phyloP scores from a whole-genome alignment of 2,113 vertebrate species.

The Brachypodius melanocephalos region DNA sequence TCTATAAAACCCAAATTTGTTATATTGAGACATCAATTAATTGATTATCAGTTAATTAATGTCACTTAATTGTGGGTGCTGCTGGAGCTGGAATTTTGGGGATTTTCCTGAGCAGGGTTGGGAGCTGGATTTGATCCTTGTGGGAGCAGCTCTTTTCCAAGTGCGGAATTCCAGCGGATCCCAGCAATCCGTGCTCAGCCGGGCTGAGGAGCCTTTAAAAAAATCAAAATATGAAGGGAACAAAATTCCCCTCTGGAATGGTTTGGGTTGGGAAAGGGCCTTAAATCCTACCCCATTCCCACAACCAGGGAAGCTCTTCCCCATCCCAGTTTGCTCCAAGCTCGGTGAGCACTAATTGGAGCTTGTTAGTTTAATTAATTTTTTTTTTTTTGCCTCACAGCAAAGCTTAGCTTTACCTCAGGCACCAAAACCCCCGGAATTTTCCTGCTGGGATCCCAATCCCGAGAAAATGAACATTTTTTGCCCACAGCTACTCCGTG shows the following conservation, averaged over 20 bases:
- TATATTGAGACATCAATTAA: no score
- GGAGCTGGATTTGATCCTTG: no score
- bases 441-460: neutral
- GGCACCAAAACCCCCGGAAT: neutral
- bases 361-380: constrained; percentile 28
- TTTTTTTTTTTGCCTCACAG: neutral
- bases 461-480: neutral
- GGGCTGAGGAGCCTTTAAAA: neutral
- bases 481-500: neutral
- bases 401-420: neutral
- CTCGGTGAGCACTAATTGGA: neutral
- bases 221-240: accelerated
- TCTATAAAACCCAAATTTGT: no score
- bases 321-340: neutral
- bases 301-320: neutral
- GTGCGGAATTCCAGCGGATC: no score
- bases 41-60: no score
- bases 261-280: neutral
- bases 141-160: no score
- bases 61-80: no score
- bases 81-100: no score
- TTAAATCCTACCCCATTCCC: neutral
- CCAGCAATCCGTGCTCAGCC: no score
- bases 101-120: no score
- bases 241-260: neutral